Percentiles rank a stretch among this genome's conserved stretches.
Evolutionary conservation across 37 sponge, comb jelly and placozoan genomes (phyloP).

Genomic region (Halichondria panicea): DNA sequence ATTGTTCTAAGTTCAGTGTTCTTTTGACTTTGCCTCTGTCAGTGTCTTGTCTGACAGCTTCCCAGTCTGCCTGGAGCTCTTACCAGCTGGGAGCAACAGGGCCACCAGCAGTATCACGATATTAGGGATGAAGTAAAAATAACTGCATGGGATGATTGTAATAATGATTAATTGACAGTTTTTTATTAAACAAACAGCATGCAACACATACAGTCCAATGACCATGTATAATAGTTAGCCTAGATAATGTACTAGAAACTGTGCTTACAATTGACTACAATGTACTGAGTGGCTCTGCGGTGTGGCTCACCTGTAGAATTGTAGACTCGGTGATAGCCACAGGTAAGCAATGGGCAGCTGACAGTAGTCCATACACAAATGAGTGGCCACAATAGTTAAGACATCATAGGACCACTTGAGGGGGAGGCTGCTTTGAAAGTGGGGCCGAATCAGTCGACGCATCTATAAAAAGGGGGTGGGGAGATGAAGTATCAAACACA

Average conservation of each 20-base stretch:
- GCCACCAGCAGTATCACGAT: slow-evolving; percentile 7
- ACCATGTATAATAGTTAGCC: neutral
- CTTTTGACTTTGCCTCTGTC: too few relatives aligned
- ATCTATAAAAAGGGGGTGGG: slow-evolving; percentile 30
- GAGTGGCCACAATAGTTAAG: slow-evolving; percentile 47
- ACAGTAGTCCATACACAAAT: slow-evolving; percentile 38
- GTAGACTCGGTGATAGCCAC: neutral
- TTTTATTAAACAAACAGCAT: too few relatives aligned
- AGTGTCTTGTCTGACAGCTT: too few relatives aligned
- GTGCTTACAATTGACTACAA: too few relatives aligned
- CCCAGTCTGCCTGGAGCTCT: too few relatives aligned
- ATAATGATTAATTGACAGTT: too few relatives aligned
- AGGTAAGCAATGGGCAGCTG: slow-evolving; percentile 7
- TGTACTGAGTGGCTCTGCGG: neutral
- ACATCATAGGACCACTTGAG: slow-evolving; percentile 53
- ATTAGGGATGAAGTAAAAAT: slow-evolving; percentile 34
- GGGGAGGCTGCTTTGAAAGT: slow-evolving; percentile 43
- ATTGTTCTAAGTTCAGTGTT: too few relatives aligned
- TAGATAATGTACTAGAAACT: too few relatives aligned
- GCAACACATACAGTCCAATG: too few relatives aligned
- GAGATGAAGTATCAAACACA: neutral
- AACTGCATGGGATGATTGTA: slow-evolving; percentile 11
- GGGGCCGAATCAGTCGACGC: slow-evolving; percentile 47
- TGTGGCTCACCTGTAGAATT: slow-evolving; percentile 38
- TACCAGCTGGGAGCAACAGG: slow-evolving; percentile 7